Evolutionary conservation across 2,888 invertebrate genomes (phyloP), one percentile per base, ranked within the genome.

Genomic region (Siphlonurus alternatus): DNA sequence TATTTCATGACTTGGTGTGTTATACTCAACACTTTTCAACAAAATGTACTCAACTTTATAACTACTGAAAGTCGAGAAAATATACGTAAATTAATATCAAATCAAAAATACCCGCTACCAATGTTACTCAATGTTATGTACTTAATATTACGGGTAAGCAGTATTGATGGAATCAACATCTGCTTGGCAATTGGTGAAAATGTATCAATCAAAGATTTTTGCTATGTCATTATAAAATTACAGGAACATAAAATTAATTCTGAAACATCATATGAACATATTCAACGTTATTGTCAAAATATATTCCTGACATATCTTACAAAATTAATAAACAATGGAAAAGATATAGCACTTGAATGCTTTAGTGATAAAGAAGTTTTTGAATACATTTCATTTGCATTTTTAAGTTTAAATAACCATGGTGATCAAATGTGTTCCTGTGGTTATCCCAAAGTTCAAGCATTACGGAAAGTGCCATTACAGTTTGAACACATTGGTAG

Each of bases 381-480:
- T 66, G 76, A 78, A 69, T 82, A 79, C 73, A 78, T 82, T 68
- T 78, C 78, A 2, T 78, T 80, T 65, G 80, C 82, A 0, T 84
- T 85, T 72, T 75, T 83, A 69, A 79, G 79, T 64, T 76, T 81
- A 0, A 82, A 82, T 74, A 70, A 75, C 63, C 76, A 78, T 61
- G 76, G 73, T 25, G 70, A 22, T 20, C 7, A 70, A 74, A 79
- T 79, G 59, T 85, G 85, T 70, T 75, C 76, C 64, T 86, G 86
- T 70, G 80, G 81, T 7, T 83, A 79, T 70, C 83, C 84, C 0
- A 72, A 82, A 25, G 83, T 84, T 0, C 79, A 74, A 65, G 75
- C 76, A 0, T 72, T 78, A 70, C 75, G 74, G 59, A 75, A 74
- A 69, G 73, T 74, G 67, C 72, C 72, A 71, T 78, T 76, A 69